A percentile compares a stretch with the other conserved stretches of the same genome.
phyloP scores from a whole-genome alignment of 2,888 invertebrate species.

The Caenorhabditis sinica region DNA sequence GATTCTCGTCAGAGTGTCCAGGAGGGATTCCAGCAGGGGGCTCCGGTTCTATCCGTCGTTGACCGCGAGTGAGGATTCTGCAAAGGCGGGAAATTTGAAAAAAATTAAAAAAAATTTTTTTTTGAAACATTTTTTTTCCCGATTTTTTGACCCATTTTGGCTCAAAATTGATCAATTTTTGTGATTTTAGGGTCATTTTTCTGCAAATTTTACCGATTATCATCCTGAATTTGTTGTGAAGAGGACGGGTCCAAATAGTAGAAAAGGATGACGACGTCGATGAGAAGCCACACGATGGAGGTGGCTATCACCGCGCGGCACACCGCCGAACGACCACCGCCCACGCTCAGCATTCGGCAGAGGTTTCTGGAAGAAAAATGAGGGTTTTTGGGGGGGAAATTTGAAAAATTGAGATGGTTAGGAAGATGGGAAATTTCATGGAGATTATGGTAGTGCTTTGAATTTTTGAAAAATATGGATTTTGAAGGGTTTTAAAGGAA shows the following conservation, averaged over 20 bases:
- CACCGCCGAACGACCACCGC: constrained; percentile 77
- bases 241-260: constrained; percentile 80
- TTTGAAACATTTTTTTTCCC: too few relatives aligned
- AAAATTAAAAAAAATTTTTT: neutral
- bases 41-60: constrained; percentile 49
- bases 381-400: neutral
- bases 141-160: too few relatives aligned
- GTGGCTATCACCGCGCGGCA: constrained; percentile 83
- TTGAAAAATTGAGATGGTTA: too few relatives aligned
- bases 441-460: too few relatives aligned
- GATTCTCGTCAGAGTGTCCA: neutral
- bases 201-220: constrained; percentile 33
- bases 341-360: constrained; percentile 51
- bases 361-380: neutral
- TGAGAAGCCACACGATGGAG: constrained; percentile 82
- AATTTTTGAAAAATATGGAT: neutral
- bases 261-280: constrained; percentile 81
- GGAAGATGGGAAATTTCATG: neutral
- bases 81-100: neutral
- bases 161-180: neutral
- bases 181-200: too few relatives aligned
- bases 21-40: neutral
- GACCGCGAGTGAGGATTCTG: constrained; percentile 58
- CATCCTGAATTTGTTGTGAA: constrained; percentile 38
- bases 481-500: neutral